Evolutionary conservation across 2,888 invertebrate species (phyloP), one percentile per base, ranked within the genome.

Genomic region (Metallyticus violacea): DNA sequence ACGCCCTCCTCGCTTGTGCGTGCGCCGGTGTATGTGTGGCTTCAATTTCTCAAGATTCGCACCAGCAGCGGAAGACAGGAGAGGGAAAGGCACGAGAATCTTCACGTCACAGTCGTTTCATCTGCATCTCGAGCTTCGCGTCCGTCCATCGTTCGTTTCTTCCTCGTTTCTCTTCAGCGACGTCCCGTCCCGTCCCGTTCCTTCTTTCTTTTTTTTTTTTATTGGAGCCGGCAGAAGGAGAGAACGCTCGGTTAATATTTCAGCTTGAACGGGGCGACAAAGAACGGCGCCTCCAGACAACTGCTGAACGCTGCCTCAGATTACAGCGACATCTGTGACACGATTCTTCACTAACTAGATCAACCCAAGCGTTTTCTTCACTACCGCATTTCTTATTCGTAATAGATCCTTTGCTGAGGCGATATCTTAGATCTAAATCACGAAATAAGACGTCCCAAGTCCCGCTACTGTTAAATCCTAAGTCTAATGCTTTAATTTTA

Each of bases 341-440:
- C 83, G 80, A 81, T 86, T 85, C 85, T 40, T 86, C 86, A 85
- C 85, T 87, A 87, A 86, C 84, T 85, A 84, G 81, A 87, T 86
- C 86, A 86, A 79, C 85, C 6, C n/a, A n/a, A n/a, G n/a, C n/a
- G n/a, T n/a, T n/a, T n/a, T n/a, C 9, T 40, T 40, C 40, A 9
- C 40, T 40, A 1, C 40, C 40, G 22, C n/a, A n/a, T n/a, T n/a
- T n/a, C n/a, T n/a, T n/a, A n/a, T n/a, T n/a, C n/a, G n/a, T n/a
- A n/a, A n/a, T n/a, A n/a, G n/a, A n/a, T n/a, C n/a, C n/a, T n/a
- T n/a, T n/a, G n/a, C n/a, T n/a, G n/a, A n/a, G n/a, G n/a, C n/a
- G n/a, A n/a, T n/a, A n/a, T n/a, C n/a, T n/a, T n/a, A n/a, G n/a
- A n/a, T n/a, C n/a, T n/a, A n/a, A n/a, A n/a, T n/a, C n/a, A n/a